Conservation (phyloP, 2,113 vertebrate species). For the Climacteris rufus region DNA sequence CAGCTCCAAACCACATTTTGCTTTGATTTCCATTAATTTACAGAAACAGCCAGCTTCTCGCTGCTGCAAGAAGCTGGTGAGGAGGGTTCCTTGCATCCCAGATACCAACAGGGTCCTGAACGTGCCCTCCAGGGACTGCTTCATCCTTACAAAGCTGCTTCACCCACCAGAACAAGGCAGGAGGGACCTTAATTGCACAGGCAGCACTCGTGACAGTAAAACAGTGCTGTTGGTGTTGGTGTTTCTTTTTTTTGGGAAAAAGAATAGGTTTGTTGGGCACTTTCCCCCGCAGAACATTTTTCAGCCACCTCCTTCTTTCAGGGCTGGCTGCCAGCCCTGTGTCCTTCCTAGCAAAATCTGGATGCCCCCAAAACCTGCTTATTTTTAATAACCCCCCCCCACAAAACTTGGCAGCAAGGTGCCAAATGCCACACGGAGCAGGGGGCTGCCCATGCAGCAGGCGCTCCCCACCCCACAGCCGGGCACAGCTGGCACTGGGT, state of each 20-base stretch:
- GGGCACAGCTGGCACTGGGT: slow-evolving; percentile 56
- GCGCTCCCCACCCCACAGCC: neutral
- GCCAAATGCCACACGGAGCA: neutral
- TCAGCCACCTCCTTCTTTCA: slow-evolving; percentile 34
- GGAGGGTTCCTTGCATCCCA: neutral
- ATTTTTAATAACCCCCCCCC: too few relatives aligned
- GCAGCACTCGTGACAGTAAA: neutral
- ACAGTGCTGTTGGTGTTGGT: neutral
- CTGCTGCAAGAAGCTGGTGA: neutral
- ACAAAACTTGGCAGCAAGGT: neutral
- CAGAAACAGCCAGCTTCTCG: neutral
- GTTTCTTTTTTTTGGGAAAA: neutral
- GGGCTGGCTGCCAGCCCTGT: neutral
- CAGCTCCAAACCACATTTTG: neutral
- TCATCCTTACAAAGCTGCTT: neutral
- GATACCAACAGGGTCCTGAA: rapidly evolving
- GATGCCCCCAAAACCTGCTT: neutral
- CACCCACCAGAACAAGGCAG: neutral
- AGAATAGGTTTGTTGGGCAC: neutral
- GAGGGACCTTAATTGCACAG: neutral
- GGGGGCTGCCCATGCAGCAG: neutral
- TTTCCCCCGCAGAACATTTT: slow-evolving; percentile 38
- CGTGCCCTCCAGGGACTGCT: rapidly evolving
- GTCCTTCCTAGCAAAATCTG: neutral
- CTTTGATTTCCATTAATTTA: neutral